Percentiles rank a stretch among this genome's conserved stretches.
phyloP scores from a whole-genome alignment of 2,888 invertebrate species.

The Dicycla oo region DNA sequence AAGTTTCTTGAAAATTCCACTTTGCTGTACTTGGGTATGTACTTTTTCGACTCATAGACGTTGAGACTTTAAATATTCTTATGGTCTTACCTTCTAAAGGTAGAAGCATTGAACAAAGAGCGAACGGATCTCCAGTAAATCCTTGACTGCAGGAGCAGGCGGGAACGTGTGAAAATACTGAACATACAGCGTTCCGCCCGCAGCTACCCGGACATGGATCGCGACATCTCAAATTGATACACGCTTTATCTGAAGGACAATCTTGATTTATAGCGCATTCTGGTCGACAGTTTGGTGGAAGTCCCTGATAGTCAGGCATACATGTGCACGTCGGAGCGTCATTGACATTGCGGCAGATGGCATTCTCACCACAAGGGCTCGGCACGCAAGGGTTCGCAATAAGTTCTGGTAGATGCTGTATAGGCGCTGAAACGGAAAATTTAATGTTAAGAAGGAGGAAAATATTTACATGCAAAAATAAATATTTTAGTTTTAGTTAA shows the following conservation, averaged over 20 bases:
- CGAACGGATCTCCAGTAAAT: constrained; percentile 95
- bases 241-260: constrained; percentile 93
- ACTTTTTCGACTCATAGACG: too few species aligned
- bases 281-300: constrained; percentile 93
- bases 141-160: constrained; percentile 93
- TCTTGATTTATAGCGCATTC: constrained; percentile 94
- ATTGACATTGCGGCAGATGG: constrained; percentile 91
- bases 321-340: constrained; percentile 92
- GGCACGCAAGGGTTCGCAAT: constrained; percentile 92
- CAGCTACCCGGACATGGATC: constrained; percentile 94
- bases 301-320: constrained; percentile 91
- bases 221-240: constrained; percentile 93
- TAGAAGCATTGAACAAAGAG: constrained; percentile 89
- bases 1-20: background rate
- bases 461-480: background rate
- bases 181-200: constrained; percentile 91
- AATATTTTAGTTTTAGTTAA: background rate
- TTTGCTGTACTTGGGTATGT: background rate
- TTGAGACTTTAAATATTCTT: background rate
- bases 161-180: constrained; percentile 92
- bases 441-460: constrained; percentile 5
- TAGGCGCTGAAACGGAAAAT: constrained; percentile 69
- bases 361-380: constrained; percentile 92
- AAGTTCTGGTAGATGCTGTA: constrained; percentile 75
- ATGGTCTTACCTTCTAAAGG: constrained; percentile 81